These are phyloP conservation scores for Brachyopa scutellaris DNA, from an alignment of 2,888 invertebrate species.

Conservation along the genomic window DNA sequence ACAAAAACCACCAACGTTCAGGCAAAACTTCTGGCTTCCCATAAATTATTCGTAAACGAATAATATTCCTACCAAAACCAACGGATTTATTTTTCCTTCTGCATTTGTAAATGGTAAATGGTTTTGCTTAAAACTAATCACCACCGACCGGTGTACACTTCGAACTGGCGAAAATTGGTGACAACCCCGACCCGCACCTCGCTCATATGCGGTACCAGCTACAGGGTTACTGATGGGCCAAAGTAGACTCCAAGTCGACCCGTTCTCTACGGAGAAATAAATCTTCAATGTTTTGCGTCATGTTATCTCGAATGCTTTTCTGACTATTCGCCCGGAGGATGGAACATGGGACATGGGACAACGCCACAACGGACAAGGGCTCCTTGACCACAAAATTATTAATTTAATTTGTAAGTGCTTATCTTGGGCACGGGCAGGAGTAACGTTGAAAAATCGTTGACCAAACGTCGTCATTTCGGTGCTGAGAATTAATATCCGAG, in stretches of 20 bases:
- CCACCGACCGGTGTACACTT: conserved; percentile 25
- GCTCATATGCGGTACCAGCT: no score
- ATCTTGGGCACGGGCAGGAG: conserved; percentile 52
- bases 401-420: conserved; percentile 72
- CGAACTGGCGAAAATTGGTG: conserved; percentile 12
- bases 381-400: conserved; percentile 71
- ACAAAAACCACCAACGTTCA: conserved; percentile 18
- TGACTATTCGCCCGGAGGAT: conserved; percentile 9
- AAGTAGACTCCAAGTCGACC: conserved; percentile 23
- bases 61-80: conserved; percentile 20
- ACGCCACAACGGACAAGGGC: conserved; percentile 15
- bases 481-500: conserved; percentile 58
- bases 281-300: conserved; percentile 54
- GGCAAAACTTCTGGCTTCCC: conserved; percentile 27
- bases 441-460: conserved; percentile 65
- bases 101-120: conserved; percentile 39
- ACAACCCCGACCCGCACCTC: not conserved
- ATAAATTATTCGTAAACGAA: conserved; percentile 34
- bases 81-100: conserved; percentile 52
- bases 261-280: conserved; percentile 33
- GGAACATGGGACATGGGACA: conserved; percentile 6
- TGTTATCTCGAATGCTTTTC: conserved; percentile 51
- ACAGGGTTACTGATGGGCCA: no score
- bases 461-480: conserved; percentile 54
- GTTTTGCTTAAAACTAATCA: conserved; percentile 62